Conservation (phyloP, 2,888 invertebrate species). For the Biston stratarius region DNA sequence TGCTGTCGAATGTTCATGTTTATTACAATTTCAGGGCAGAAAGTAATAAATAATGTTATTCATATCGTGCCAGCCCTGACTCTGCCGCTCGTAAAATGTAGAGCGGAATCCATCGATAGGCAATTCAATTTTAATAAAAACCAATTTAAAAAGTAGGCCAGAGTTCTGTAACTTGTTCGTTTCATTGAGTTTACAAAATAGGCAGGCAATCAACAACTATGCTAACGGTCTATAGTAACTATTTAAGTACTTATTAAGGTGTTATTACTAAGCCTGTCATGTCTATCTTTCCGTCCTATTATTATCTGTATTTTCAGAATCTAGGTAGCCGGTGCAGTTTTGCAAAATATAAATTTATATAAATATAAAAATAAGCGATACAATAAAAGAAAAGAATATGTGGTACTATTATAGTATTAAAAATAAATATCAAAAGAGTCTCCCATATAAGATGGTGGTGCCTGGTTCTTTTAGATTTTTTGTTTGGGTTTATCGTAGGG, state of each 20-base stretch:
- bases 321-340: no score
- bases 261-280: no score
- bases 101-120: conserved; percentile 57
- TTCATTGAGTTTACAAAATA: conserved; percentile 38
- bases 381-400: no score
- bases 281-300: no score
- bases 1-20: conserved; percentile 26
- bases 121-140: conserved; percentile 72
- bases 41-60: conserved; percentile 30
- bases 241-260: not conserved
- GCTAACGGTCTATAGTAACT: not conserved
- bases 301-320: no score
- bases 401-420: no score
- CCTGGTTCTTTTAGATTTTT: no score
- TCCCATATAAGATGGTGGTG: no score
- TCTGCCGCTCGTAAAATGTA: conserved; percentile 45
- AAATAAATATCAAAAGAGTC: no score
- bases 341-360: no score
- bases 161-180: conserved; percentile 49
- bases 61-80: conserved; percentile 38
- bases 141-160: conserved; percentile 73
- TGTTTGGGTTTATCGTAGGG: no score
- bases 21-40: conserved; percentile 31
- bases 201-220: conserved; percentile 5
- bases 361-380: no score